phyloP scores from a whole-genome alignment of 2,888 invertebrate genomes.

The Cephus spinipes region DNA sequence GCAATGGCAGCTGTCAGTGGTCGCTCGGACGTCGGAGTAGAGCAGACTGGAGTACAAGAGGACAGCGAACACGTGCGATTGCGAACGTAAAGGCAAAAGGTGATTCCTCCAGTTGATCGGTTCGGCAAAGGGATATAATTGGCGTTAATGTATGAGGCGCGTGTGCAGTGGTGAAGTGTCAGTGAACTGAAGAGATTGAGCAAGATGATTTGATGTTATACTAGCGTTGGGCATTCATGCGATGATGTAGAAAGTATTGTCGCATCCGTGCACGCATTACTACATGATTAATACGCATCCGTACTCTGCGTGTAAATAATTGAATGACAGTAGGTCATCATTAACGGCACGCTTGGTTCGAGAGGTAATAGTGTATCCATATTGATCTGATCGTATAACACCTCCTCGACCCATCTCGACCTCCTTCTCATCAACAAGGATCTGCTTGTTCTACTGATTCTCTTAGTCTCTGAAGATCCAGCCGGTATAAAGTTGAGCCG shows the following conservation, averaged over 20 bases:
- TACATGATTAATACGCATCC: not conserved
- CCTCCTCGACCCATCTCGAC: not conserved
- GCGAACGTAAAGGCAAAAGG: not conserved
- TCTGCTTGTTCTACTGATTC: not conserved
- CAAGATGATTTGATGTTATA: not conserved
- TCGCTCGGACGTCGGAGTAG: conserved; percentile 52
- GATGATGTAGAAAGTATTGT: not conserved
- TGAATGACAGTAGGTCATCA: not conserved
- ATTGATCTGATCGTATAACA: not conserved
- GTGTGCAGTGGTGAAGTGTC: not conserved
- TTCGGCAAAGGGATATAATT: not conserved
- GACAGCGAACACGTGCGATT: not conserved
- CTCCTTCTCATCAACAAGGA: not conserved
- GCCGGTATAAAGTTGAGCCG: not conserved
- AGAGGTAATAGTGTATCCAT: not conserved
- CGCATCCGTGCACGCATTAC: not conserved
- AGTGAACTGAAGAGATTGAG: not conserved
- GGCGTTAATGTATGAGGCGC: not conserved
- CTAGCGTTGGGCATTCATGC: not conserved
- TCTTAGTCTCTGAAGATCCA: not conserved
- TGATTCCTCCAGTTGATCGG: not conserved
- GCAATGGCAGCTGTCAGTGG: conserved; percentile 55
- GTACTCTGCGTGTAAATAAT: not conserved
- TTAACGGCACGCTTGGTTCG: not conserved
- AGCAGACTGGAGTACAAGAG: conserved; percentile 6